Evolutionary conservation across 2,113 vertebrate genomes (phyloP).

Genomic region (Mus spicilegus): DNA sequence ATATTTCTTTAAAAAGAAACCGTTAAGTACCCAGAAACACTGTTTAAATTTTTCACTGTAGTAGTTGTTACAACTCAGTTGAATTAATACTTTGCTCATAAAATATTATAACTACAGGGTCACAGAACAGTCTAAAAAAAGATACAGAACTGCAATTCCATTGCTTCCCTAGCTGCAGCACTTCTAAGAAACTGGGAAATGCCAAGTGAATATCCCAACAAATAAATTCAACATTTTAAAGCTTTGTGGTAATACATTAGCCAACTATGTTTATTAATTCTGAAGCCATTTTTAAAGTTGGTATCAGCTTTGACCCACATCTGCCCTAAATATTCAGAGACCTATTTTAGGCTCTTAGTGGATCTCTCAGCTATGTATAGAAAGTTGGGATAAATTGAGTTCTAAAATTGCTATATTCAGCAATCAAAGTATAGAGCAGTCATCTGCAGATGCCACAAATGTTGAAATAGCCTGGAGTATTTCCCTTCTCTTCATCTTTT

Average conservation of each 20-base stretch:
- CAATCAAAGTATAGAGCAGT: conserved; percentile 52
- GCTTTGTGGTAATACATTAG: conserved; percentile 26
- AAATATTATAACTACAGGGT: background rate
- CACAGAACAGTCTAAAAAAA: conserved; percentile 16
- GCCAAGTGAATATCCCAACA: conserved; percentile 33
- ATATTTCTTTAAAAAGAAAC: background rate
- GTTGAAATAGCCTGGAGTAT: background rate
- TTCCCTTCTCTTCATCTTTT: conserved; percentile 14
- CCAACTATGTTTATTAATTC: background rate
- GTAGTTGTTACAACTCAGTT: conserved; percentile 28
- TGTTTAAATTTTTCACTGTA: background rate
- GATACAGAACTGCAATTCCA: background rate
- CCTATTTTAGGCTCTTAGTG: background rate
- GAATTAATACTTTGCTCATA: background rate
- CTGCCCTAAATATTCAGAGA: conserved; percentile 37
- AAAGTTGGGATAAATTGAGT: conserved; percentile 20
- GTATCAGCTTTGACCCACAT: background rate
- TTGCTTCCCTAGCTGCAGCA: background rate
- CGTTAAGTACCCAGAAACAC: conserved; percentile 8
- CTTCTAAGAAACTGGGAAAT: conserved; percentile 28
- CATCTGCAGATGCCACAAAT: background rate
- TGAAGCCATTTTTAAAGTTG: conserved; percentile 24
- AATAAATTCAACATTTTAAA: conserved; percentile 55
- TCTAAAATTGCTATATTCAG: conserved; percentile 27
- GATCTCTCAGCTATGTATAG: conserved; percentile 29